phyloP scores from a whole-genome alignment of 2,888 invertebrate species.

The Ophion slaviceki region DNA sequence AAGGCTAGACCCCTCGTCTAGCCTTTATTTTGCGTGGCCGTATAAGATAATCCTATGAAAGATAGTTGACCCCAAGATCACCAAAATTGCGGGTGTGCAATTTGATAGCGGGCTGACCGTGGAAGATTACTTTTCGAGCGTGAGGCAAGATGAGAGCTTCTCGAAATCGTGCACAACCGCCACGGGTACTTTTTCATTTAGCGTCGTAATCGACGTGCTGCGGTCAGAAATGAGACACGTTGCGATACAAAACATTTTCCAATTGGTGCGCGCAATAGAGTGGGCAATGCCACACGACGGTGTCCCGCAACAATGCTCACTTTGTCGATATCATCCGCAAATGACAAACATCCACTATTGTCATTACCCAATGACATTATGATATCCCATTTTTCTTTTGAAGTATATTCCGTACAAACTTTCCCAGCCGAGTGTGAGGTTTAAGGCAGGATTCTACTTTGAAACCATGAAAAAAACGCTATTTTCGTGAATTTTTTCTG shows the following conservation, averaged over 20 bases:
- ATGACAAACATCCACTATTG: slow-evolving; percentile 2
- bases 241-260: slow-evolving; percentile 25
- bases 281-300: slow-evolving; percentile 17
- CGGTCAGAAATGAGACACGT: slow-evolving; percentile 4
- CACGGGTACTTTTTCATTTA: slow-evolving; percentile 25
- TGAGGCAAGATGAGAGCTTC: slow-evolving; percentile 10
- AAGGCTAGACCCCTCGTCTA: no score
- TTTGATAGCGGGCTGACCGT: not conserved
- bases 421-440: not conserved
- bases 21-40: not conserved
- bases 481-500: no score
- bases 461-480: no score
- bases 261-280: slow-evolving; percentile 12
- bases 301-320: not conserved
- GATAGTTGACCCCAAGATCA: not conserved
- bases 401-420: not conserved
- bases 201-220: slow-evolving; percentile 20
- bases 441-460: no score
- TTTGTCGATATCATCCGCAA: slow-evolving; percentile 6
- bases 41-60: not conserved
- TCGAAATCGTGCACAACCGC: slow-evolving; percentile 2
- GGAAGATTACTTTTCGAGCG: not conserved
- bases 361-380: no score
- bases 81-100: not conserved
- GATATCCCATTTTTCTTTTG: not conserved